phyloP scores from a whole-genome alignment of 2,888 invertebrate species.

The Maniola hyperantus region DNA sequence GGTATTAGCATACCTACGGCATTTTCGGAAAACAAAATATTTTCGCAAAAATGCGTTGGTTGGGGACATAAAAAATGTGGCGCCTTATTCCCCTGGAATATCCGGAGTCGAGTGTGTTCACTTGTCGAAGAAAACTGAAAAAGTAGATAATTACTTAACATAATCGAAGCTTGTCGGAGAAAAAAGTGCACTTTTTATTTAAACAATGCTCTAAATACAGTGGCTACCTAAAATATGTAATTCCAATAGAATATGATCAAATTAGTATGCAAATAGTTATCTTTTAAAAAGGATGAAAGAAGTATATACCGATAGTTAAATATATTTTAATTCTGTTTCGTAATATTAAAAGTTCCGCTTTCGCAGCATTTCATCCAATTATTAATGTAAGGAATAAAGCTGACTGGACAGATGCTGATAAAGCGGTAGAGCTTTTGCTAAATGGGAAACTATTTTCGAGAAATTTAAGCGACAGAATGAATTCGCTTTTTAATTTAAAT shows the following conservation, averaged over 20 bases:
- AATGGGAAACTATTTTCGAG: slow-evolving; percentile 25
- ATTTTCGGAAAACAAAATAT: not conserved
- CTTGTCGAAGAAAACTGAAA: too few relatives aligned
- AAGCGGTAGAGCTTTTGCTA: slow-evolving; percentile 18
- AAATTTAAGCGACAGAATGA: slow-evolving; percentile 9
- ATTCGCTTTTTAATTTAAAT: slow-evolving; percentile 1
- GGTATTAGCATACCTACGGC: too few relatives aligned
- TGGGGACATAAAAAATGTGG: not conserved
- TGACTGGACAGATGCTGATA: slow-evolving; percentile 31
- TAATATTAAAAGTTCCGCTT: not conserved
- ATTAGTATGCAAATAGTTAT: not conserved
- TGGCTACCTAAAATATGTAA: too few relatives aligned
- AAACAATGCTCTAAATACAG: too few relatives aligned
- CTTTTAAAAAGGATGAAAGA: not conserved
- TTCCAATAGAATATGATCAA: not conserved
- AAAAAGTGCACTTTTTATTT: too few relatives aligned
- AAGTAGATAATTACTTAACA: too few relatives aligned
- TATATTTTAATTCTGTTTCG: slow-evolving; percentile 8
- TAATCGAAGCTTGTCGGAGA: too few relatives aligned
- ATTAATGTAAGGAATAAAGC: slow-evolving; percentile 33
- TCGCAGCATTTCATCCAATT: slow-evolving; percentile 16
- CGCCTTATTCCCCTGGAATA: too few relatives aligned
- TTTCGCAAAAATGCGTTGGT: too few relatives aligned
- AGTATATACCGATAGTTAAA: not conserved
- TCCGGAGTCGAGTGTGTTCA: too few relatives aligned